A percentile compares a stretch with the other conserved stretches of the same genome.
Evolutionary conservation across 2,797 vertebrate species (phyloP).

Genomic region (Clarias laeviceps): DNA sequence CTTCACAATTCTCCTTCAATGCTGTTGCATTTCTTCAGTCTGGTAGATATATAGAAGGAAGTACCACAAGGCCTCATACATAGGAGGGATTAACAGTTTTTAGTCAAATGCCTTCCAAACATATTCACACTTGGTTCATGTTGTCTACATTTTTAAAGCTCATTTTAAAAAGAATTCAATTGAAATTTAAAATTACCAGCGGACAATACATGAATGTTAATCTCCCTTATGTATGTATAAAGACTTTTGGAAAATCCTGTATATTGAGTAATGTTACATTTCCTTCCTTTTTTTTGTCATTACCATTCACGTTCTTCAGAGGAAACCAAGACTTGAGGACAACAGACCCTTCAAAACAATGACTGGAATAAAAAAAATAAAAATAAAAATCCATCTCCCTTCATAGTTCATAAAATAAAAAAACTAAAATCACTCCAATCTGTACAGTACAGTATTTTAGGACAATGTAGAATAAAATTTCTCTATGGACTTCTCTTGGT

Average conservation of each 20-base stretch:
- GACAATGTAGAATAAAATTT: not conserved
- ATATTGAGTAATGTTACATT: not conserved
- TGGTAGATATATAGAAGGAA: not conserved
- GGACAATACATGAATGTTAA: too few relatives aligned
- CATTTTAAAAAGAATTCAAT: too few relatives aligned
- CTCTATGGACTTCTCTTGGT: slow-evolving; percentile 3
- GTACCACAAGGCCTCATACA: too few relatives aligned
- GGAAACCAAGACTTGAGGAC: not conserved
- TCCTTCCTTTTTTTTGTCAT: not conserved
- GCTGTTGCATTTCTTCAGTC: slow-evolving; percentile 10
- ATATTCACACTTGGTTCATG: too few relatives aligned
- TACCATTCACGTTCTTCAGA: not conserved
- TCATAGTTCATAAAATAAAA: slow-evolving; percentile 18
- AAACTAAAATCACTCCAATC: not conserved
- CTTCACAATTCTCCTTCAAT: slow-evolving; percentile 25
- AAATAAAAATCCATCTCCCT: not conserved
- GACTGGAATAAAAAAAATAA: not conserved
- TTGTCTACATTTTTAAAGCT: too few relatives aligned
- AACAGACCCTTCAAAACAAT: not conserved
- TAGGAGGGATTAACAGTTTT: too few relatives aligned
- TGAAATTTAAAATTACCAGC: too few relatives aligned
- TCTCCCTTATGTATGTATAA: too few relatives aligned
- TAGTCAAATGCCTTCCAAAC: too few relatives aligned
- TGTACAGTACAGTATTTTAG: not conserved
- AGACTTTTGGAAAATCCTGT: too few relatives aligned